Evolutionary conservation across 2,113 vertebrate genomes (phyloP).

Genomic region (Malurus melanocephalus): DNA sequence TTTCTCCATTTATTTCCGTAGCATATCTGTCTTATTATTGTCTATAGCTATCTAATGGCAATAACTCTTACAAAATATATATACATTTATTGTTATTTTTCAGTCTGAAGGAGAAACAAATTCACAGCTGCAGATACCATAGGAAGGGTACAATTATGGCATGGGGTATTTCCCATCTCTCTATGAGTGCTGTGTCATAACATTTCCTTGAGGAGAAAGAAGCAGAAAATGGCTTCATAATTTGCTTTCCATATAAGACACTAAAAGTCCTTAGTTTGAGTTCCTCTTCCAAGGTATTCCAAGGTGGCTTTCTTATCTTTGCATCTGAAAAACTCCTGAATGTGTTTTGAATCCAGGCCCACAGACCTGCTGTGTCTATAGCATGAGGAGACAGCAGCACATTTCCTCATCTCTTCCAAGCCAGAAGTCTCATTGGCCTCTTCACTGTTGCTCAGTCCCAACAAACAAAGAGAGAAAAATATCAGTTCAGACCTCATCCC

Average conservation of each 20-base stretch:
- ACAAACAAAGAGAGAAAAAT: not conserved
- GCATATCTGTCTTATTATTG: not conserved
- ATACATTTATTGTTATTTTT: not conserved
- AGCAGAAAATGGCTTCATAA: fast-evolving
- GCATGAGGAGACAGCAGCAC: fast-evolving
- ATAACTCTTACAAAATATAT: not conserved
- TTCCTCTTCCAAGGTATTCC: not conserved
- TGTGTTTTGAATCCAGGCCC: not conserved
- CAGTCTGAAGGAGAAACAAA: not conserved
- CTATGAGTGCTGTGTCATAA: not conserved
- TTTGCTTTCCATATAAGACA: not conserved
- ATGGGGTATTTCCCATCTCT: not conserved
- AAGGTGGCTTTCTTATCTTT: not conserved
- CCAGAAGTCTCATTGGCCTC: fast-evolving
- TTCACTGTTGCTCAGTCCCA: not conserved
- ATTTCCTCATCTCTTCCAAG: not conserved
- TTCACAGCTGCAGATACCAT: not conserved
- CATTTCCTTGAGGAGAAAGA: not conserved
- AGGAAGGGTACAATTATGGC: not conserved
- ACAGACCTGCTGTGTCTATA: fast-evolving
- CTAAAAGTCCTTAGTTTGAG: not conserved
- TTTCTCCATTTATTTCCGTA: fast-evolving
- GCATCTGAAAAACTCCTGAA: not conserved
- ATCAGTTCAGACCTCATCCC: not conserved
- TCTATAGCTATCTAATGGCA: not conserved